Conservation (phyloP, 2,888 invertebrate genomes). For the Erebia aethiops region DNA sequence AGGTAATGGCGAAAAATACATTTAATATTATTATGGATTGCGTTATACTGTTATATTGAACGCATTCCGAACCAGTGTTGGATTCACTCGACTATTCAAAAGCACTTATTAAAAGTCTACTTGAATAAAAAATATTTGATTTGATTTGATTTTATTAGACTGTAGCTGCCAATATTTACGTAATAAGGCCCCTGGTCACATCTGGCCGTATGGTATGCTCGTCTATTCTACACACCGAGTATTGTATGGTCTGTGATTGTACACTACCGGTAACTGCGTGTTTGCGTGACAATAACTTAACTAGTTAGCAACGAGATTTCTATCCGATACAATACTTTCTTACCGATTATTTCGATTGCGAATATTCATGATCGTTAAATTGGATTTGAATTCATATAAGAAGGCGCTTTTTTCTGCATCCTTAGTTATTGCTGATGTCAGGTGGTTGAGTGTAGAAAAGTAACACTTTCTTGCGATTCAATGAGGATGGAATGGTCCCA, state of each 20-base stretch:
- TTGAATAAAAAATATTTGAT: no score
- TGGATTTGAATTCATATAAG: slow-evolving; percentile 34
- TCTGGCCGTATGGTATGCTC: slow-evolving; percentile 8
- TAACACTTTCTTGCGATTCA: slow-evolving; percentile 1
- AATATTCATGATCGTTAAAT: slow-evolving; percentile 37
- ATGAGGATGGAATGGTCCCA: slow-evolving; percentile 2
- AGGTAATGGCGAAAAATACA: no score
- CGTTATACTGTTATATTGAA: no score
- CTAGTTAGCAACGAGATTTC: slow-evolving; percentile 40
- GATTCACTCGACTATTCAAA: no score
- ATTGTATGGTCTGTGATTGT: no score
- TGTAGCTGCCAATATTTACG: background rate
- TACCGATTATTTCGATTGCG: slow-evolving; percentile 37
- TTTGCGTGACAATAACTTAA: slow-evolving; percentile 39
- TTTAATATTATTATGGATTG: no score
- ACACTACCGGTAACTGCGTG: slow-evolving; percentile 24
- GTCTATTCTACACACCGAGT: slow-evolving; percentile 13
- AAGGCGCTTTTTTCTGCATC: slow-evolving; percentile 26
- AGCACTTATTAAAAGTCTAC: no score
- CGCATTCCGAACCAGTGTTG: no score
- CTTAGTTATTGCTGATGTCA: slow-evolving; percentile 23
- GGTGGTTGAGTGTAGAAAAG: slow-evolving; percentile 21
- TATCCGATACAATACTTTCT: slow-evolving; percentile 40
- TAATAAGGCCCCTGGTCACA: background rate
- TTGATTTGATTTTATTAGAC: no score